Evolutionary conservation across 2,797 vertebrate species (phyloP).

Genomic region (Xiphorhynchus erythropygius): DNA sequence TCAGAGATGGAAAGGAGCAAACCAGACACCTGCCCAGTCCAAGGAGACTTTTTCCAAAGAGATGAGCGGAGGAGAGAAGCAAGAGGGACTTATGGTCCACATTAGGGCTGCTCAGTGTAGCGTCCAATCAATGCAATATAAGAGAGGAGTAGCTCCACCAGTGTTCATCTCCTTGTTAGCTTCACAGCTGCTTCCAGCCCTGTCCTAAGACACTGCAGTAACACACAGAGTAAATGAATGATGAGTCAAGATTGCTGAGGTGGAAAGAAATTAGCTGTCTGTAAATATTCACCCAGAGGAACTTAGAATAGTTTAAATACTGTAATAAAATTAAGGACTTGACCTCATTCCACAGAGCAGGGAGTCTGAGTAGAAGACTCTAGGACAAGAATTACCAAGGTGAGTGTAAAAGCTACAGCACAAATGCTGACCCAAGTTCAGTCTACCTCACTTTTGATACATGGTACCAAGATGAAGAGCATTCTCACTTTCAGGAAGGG

Average conservation of each 20-base stretch:
- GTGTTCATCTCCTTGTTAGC: background rate
- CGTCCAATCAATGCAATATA: background rate
- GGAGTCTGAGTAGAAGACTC: background rate
- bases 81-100: background rate
- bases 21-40: background rate
- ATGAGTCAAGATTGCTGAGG: background rate
- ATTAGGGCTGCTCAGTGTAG: background rate
- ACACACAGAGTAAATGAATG: background rate
- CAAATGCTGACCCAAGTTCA: background rate
- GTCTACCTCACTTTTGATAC: background rate
- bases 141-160: background rate
- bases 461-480: background rate
- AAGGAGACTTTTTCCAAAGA: background rate
- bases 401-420: background rate
- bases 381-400: background rate
- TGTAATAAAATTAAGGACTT: background rate
- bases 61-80: background rate
- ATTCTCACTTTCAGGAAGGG: background rate
- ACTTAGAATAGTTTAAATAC: background rate
- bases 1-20: background rate
- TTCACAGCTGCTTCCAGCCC: background rate
- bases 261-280: background rate
- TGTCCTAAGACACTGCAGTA: background rate
- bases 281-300: background rate
- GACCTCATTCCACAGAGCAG: background rate